A percentile compares a stretch with the other conserved stretches of the same genome.
These are phyloP conservation scores for Schizaphis graminum DNA, from an alignment of 2,888 invertebrate genomes.

Conservation along the genomic window DNA sequence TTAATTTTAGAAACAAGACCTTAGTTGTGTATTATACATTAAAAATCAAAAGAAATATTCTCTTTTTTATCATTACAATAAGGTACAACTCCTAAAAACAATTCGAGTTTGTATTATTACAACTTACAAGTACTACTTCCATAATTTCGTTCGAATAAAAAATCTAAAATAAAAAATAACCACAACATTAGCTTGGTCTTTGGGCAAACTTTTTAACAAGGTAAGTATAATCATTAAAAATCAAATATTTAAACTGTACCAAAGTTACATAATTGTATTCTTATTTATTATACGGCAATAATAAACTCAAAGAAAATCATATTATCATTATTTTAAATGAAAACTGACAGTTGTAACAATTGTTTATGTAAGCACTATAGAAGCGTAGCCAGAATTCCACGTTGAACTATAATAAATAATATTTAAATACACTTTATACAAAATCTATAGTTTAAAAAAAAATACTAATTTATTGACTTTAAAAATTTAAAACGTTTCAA, in stretches of 20 bases:
- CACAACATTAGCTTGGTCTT: not conserved
- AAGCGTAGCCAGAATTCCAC: not conserved
- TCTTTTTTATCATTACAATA: not conserved
- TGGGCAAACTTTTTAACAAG: not conserved
- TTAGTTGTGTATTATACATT: not conserved
- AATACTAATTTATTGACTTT: not conserved
- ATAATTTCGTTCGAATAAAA: not conserved
- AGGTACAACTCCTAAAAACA: not conserved
- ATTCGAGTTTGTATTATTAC: not conserved
- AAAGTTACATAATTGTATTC: not conserved
- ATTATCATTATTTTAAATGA: not conserved
- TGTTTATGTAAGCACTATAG: not conserved
- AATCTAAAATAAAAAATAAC: not conserved
- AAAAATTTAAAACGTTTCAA: not conserved
- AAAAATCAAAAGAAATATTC: conserved; percentile 40
- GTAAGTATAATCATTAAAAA: not conserved
- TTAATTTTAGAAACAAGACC: conserved; percentile 36
- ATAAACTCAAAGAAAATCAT: not conserved
- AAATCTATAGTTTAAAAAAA: no score
- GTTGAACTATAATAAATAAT: not conserved
- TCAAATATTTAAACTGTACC: not conserved
- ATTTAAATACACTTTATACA: not conserved
- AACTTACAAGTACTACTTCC: not conserved
- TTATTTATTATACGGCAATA: not conserved
- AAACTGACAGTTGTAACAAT: not conserved